Conservation (phyloP, 2,888 invertebrate species). For the Geotrupes spiniger region DNA sequence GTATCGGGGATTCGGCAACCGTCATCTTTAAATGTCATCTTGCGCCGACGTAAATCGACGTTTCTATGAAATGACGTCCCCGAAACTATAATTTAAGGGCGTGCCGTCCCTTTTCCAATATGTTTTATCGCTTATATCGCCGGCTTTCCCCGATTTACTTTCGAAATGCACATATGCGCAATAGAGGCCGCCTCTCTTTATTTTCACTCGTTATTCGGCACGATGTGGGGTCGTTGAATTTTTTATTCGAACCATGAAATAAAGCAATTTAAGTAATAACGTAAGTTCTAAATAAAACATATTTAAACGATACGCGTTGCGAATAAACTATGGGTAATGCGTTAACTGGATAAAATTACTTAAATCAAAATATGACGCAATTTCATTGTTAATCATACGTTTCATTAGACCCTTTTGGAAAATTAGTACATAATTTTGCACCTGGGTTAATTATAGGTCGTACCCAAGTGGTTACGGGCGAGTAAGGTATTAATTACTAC, state of each 20-base stretch:
- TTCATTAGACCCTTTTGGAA: too few relatives aligned
- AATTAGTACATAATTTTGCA: too few relatives aligned
- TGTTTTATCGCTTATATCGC: constrained; percentile 3
- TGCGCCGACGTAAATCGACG: constrained; percentile 42
- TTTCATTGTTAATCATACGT: too few relatives aligned
- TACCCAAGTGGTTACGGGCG: too few relatives aligned
- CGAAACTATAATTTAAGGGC: constrained; percentile 42
- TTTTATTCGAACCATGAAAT: neutral
- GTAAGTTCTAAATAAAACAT: too few relatives aligned
- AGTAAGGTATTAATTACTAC: too few relatives aligned
- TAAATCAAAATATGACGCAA: too few relatives aligned
- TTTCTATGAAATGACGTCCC: constrained; percentile 40
- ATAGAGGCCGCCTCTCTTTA: neutral
- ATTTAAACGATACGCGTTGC: too few relatives aligned
- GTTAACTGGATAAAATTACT: too few relatives aligned
- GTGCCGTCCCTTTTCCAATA: constrained; percentile 5
- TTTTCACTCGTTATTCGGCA: neutral
- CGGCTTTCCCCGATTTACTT: constrained; percentile 1
- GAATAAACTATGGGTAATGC: too few relatives aligned
- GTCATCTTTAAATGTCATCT: constrained; percentile 35
- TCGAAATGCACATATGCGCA: constrained; percentile 2
- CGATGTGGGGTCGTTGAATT: constrained; percentile 1
- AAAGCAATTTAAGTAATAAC: too few relatives aligned
- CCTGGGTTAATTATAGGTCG: too few relatives aligned
- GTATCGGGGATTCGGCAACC: constrained; percentile 6